Base-by-base conservation (phyloP, 1,140 invertebrate genomes). In the Zaprionus capensis region DNA sequence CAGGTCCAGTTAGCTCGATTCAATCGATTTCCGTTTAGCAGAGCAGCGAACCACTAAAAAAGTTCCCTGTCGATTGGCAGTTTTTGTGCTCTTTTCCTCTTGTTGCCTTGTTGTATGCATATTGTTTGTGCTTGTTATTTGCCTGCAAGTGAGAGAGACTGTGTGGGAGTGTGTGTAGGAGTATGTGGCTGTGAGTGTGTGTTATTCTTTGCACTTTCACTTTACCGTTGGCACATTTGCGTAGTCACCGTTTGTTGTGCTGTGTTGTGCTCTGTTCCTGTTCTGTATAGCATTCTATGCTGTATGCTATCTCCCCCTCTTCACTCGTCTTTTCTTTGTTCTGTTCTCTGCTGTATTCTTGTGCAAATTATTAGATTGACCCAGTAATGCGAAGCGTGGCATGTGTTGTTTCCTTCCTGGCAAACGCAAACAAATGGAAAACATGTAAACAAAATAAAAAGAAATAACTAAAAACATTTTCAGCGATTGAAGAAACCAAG, bases 281-380 rank as follows among this genome's bases (percentile, higher is more conserved):
- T 46, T 46, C 46, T 24, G 41, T 44, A 17, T 17, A 44, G 41
- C 41, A 17, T n/a, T 17, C n/a, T 28, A 28, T 28, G 28, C 28
- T 28, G 7, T 28, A 28, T 28, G 28, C 28, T 31, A 7, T 17
- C n/a, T 46, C 9, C 7, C 5, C 2, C 15, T n/a, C 38, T 41
- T 7, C 38, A 41, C 9, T 4, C 41, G 2, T n/a, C n/a, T 17
- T n/a, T 46, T n/a, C 41, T 17, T 7, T 46, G 2, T 46, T 9
- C n/a, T 20, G 15, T 14, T 14, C 14, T 7, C n/a, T 22, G 38
- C 38, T 49, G 14, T 49, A 20, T 67, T 87, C 70, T 68, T 81
- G 71, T 83, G 75, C 81, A 84, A 90, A 87, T 90, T 87, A 87
- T 87, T 87, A 84, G 81, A 87, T 76, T 87, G 84, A 87, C 84